These are phyloP conservation scores for Heteromyza rotundicornis DNA, from an alignment of 2,888 invertebrate genomes.

Conservation along the genomic window DNA sequence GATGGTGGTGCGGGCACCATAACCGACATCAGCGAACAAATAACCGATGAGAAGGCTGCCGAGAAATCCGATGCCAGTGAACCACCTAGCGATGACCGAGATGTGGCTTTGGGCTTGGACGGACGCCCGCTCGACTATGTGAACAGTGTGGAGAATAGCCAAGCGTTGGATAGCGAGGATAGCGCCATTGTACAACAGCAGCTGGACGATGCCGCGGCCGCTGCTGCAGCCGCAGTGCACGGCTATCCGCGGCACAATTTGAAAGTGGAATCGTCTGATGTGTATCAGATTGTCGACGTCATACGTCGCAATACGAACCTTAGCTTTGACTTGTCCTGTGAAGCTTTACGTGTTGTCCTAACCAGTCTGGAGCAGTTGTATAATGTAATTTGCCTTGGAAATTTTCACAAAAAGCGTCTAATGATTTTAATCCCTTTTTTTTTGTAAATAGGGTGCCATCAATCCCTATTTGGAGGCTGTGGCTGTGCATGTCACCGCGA, in stretches of 20 bases:
- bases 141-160: conserved; percentile 52
- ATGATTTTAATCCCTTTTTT: too few species aligned
- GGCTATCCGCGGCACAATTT: conserved; percentile 41
- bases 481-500: conserved; percentile 68
- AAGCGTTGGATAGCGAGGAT: conserved; percentile 57
- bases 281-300: conserved; percentile 80
- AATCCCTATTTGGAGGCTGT: conserved; percentile 70
- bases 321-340: conserved; percentile 84
- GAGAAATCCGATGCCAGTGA: conserved; percentile 53
- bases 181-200: conserved; percentile 42
- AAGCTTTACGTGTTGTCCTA: conserved; percentile 82
- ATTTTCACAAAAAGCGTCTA: too few species aligned
- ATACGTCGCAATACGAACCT: conserved; percentile 84
- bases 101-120: conserved; percentile 33
- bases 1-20: conserved; percentile 23
- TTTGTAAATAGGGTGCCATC: too few species aligned
- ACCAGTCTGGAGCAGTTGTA: conserved; percentile 64
- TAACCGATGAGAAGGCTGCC: conserved; percentile 31
- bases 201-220: conserved; percentile 20
- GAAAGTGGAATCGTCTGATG: conserved; percentile 62
- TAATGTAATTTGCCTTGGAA: too few species aligned
- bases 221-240: conserved; percentile 28
- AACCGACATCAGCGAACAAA: conserved; percentile 28
- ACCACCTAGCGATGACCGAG: conserved; percentile 41
- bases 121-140: conserved; percentile 36